A percentile compares a stretch with the other conserved stretches of the same genome.
Evolutionary conservation across 30 jellyfish, hydroid and myxozoan species (phyloP).

Genomic region (Hydra vulgaris): DNA sequence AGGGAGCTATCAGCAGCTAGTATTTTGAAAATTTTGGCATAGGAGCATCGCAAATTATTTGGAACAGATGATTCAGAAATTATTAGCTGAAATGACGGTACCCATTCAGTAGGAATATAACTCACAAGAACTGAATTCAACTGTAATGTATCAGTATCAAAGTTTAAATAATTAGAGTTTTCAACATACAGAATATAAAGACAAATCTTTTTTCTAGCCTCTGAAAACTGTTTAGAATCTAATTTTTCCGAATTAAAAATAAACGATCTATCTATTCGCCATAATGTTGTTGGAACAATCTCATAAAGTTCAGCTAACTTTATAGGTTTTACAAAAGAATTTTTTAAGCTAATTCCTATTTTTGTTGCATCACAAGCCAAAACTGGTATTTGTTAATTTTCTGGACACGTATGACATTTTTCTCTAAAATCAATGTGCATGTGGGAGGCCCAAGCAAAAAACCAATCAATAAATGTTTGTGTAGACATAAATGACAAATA

Average conservation of each 20-base stretch:
- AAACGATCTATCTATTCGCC: not conserved
- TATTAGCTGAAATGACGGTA: not conserved
- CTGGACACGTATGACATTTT: conserved; percentile 2
- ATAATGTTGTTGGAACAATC: not conserved
- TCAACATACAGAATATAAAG: not conserved
- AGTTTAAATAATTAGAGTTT: not conserved
- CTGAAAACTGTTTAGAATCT: not conserved
- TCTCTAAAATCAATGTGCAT: conserved; percentile 13
- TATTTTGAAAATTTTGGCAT: not conserved
- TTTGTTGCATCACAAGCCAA: conserved; percentile 21
- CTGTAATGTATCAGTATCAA: not conserved
- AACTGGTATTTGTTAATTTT: not conserved
- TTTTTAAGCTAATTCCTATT: conserved; percentile 3
- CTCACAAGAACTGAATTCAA: not conserved
- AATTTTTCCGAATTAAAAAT: not conserved
- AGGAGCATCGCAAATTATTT: not conserved
- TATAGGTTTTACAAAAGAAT: conserved; percentile 3
- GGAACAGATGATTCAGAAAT: not conserved
- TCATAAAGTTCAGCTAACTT: not conserved
- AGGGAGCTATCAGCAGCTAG: not conserved
- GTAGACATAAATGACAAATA: not conserved
- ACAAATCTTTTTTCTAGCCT: not conserved
- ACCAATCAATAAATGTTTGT: conserved; percentile 15
- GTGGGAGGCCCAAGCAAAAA: conserved; percentile 18
- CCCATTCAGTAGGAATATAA: not conserved